Base-by-base conservation (phyloP, 2,113 vertebrate genomes). In the Rissa tridactyla region DNA sequence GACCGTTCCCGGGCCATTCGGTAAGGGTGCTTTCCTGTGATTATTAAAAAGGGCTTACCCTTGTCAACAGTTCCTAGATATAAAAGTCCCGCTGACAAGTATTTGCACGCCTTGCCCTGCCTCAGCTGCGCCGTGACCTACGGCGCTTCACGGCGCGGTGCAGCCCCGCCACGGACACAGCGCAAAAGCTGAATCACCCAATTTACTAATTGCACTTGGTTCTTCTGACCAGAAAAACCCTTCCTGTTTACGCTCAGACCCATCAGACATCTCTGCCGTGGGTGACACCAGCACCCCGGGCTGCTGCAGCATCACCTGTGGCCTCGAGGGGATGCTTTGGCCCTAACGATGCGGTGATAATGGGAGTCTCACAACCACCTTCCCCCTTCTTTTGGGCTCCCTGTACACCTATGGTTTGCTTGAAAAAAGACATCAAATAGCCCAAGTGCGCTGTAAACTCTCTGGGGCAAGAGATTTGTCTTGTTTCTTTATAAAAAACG, bases 271-370 rank as follows among this genome's bases (percentile, higher is more conserved):
- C 17, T 6, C 1, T 4, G n/a, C 42, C 3, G 2, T 4, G 2
- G 1, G 40, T 26, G 9, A 49, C 10, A 4, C 2, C 0, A 25
- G 19, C 8, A 0, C 15, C 20, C 6, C 27, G 1, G 11, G 3
- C 2, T 10, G 13, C 22, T 11, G 25, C 13, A 17, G 30, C 58
- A 6, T 18, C 14, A 5, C 25, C 6, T 5, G 14, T 5, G 10
- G 42, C 44, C 32, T 15, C 12, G 1, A 2, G 20, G 6, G 12
- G 11, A 4, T 6, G 26, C 61, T 29, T 10, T 3, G 0, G 15
- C 61, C 69, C 29, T 9, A 9, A 32, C 1, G 12, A 9, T 4
- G 27, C 1, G 1, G 32, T 2, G 7, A 27, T 7, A 17, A 15
- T 2, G 25, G 36, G 34, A 19, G 10, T 15, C 30, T 3, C 47